phyloP scores from a whole-genome alignment of 2,888 invertebrate genomes.

The Nomada ruficornis region DNA sequence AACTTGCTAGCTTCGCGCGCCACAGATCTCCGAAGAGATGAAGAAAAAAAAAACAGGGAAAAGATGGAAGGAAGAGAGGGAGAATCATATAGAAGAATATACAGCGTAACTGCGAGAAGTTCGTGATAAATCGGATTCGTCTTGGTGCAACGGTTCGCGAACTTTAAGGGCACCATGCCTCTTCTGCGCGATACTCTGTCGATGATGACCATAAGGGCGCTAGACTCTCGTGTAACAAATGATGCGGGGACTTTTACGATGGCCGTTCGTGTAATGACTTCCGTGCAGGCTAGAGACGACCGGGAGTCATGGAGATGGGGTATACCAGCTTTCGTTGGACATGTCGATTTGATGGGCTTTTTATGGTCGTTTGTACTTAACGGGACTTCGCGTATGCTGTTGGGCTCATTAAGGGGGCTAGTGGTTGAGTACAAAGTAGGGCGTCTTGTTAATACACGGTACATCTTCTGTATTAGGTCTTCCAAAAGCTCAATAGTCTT shows the following conservation, averaged over 20 bases:
- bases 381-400: background rate
- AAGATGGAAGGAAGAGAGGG: conserved; percentile 4
- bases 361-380: conserved; percentile 30
- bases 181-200: too few relatives aligned
- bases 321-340: conserved; percentile 4
- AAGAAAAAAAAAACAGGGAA: background rate
- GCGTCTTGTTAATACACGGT: background rate
- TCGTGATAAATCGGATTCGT: conserved; percentile 55
- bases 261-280: conserved; percentile 43
- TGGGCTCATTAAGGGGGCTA: conserved; percentile 7
- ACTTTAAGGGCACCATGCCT: background rate
- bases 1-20: conserved; percentile 26
- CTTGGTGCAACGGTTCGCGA: background rate
- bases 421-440: background rate
- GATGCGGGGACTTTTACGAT: conserved; percentile 56
- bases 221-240: conserved; percentile 37
- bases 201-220: background rate
- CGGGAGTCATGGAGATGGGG: background rate
- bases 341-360: conserved; percentile 51
- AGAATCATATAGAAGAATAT: too few relatives aligned
- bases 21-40: background rate
- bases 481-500: too few relatives aligned
- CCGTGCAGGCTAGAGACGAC: conserved; percentile 14
- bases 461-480: background rate
- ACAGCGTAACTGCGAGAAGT: conserved; percentile 39